Evolutionary conservation across 64 coral and sea anemone species (phyloP).

Genomic region (Porites australiensis): DNA sequence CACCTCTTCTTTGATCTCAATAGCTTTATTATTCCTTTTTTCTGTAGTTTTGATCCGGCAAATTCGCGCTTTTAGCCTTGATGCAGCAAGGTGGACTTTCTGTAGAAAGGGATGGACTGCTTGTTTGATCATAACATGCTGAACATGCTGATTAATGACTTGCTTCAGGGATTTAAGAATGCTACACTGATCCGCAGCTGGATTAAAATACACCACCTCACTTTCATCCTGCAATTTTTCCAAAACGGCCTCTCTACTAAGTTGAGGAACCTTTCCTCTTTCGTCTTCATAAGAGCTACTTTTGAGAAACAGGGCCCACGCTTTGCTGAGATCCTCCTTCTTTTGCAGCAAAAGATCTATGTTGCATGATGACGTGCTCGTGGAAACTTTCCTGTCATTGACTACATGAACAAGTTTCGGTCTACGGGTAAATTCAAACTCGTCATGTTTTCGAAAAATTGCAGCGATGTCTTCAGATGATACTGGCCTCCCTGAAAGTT

Average conservation of each 20-base stretch:
- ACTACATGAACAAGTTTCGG: constrained; percentile 49
- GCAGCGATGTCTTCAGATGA: constrained; percentile 59
- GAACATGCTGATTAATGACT: background rate
- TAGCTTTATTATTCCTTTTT: background rate
- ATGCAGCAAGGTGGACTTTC: background rate
- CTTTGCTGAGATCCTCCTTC: constrained; percentile 8
- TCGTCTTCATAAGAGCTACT: constrained; percentile 31
- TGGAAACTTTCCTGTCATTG: background rate
- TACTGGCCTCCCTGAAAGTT: constrained; percentile 38
- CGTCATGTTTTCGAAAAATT: constrained; percentile 56
- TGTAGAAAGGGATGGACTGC: constrained; percentile 1
- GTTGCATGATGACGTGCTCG: too few species aligned
- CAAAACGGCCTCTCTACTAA: constrained; percentile 40
- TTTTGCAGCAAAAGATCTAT: background rate
- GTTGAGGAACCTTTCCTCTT: constrained; percentile 32
- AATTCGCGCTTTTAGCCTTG: background rate
- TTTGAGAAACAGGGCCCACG: background rate
- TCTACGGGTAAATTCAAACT: constrained; percentile 24
- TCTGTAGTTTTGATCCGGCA: background rate
- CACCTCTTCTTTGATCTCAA: background rate
- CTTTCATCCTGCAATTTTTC: constrained; percentile 55
- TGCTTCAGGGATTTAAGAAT: background rate
- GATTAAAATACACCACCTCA: constrained; percentile 43
- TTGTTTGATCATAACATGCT: constrained; percentile 12
- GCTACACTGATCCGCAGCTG: background rate